phyloP scores from a whole-genome alignment of 2,797 vertebrate species.

The Pipistrellus pygmaeus region DNA sequence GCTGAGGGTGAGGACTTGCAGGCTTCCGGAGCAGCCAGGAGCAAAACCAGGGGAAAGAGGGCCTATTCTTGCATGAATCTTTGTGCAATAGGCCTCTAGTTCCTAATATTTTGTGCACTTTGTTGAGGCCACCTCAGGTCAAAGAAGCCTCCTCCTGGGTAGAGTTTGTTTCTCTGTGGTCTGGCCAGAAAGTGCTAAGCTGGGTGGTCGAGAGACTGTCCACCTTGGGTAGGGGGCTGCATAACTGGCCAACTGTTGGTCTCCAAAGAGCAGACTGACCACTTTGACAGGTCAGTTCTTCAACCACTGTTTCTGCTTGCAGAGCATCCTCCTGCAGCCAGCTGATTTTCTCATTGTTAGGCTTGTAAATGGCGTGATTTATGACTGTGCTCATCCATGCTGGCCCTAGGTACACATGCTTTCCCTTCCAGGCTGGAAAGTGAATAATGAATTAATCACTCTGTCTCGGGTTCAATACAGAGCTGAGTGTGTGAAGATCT shows the following conservation, averaged over 20 bases:
- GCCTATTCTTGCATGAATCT: no score
- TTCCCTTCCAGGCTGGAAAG: conserved; percentile 86
- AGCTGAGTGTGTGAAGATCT: conserved; percentile 84
- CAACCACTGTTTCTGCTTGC: neutral
- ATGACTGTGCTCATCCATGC: conserved; percentile 84
- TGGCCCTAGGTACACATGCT: conserved; percentile 84
- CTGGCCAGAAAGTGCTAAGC: conserved; percentile 70
- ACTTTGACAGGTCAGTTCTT: neutral
- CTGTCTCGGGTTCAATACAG: conserved; percentile 83
- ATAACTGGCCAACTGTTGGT: conserved; percentile 68
- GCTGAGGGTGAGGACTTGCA: no score
- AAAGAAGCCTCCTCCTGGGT: conserved; percentile 50
- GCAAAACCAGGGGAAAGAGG: no score
- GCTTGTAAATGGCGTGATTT: conserved; percentile 88
- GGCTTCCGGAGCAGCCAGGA: no score
- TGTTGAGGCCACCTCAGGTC: conserved; percentile 71
- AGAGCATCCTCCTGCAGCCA: conserved; percentile 76
- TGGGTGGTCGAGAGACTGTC: conserved; percentile 72
- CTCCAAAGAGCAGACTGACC: conserved; percentile 60
- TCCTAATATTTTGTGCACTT: conserved; percentile 25
- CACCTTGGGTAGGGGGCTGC: conserved; percentile 49
- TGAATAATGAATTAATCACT: conserved; percentile 87
- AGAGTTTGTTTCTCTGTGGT: conserved; percentile 76
- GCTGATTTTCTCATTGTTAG: conserved; percentile 87
- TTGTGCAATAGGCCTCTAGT: neutral